Evolutionary conservation across 2,888 invertebrate genomes (phyloP), one percentile per base, ranked within the genome.

Genomic region (Andrena hattorfiana): DNA sequence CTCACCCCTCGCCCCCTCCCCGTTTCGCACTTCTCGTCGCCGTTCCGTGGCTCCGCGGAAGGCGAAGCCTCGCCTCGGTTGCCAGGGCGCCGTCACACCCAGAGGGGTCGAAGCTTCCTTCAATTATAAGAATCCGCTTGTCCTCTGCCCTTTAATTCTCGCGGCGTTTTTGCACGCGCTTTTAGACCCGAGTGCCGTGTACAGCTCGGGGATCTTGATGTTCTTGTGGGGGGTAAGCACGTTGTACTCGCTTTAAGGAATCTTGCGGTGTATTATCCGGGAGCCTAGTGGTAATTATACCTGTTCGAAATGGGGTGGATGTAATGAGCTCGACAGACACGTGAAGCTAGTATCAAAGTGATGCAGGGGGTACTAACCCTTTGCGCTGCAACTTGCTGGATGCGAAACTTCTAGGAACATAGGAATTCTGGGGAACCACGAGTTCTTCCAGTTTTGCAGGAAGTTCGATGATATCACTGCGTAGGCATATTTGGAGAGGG

Each of bases 61-160:
- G 73, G 74, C 76, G 81, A 80, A 75, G 76, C 73, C 67, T 78
- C 30, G 77, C 77, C 83, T 86, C 74, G 81, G 86, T 89, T 89
- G 89, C 88, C 85, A 85, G 81, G 85, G 82, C 67, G 84, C 81
- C 84, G 88, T 90, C 88, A 85, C 90, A 90, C 84, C 85, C 85
- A 82, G 78, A 42, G 85, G 84, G 84, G 80, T 83, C 71, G 76
- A 73, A 84, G 83, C 74, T 84, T 86, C 84, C 84, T 89, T 84
- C 89, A 91, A 90, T 90, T 91, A 89, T 87, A 89, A 89, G 87
- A 90, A 90, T 83, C 81, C 83, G 74, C 75, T 77, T 83, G 77
- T 78, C 62, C 68, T 74, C 72, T 80, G 83, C 83, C 63, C 84
- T 87, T 80, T 88, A 90, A 90, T 87, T 89, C 85, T 62, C 32